Percentiles rank a stretch among this genome's conserved stretches.
phyloP scores from a whole-genome alignment of 92 coral and sea anemone species.

The Epizoanthus ramosus region DNA sequence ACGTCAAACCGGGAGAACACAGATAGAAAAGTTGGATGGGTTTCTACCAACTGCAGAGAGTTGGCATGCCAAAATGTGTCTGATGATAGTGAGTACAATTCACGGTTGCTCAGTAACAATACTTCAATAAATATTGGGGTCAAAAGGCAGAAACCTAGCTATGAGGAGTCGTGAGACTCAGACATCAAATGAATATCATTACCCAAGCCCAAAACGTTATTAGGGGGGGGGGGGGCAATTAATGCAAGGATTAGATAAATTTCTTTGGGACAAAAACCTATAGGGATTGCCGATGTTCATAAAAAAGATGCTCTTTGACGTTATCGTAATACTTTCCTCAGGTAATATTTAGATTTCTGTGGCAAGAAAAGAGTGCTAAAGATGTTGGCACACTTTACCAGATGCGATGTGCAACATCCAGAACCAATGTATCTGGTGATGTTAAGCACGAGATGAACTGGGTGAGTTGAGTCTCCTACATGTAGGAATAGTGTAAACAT shows the following conservation, averaged over 20 bases:
- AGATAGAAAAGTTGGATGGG: slow-evolving; percentile 37
- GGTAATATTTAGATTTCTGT: slow-evolving; percentile 44
- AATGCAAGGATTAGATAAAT: too few relatives aligned
- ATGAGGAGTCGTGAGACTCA: too few relatives aligned
- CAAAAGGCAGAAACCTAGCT: too few relatives aligned
- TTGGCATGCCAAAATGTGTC: slow-evolving; percentile 67
- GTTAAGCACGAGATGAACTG: slow-evolving; percentile 65
- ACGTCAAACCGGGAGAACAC: slow-evolving; percentile 38
- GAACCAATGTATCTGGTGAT: slow-evolving; percentile 66
- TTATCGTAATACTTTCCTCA: too few relatives aligned
- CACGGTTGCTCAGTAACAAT: too few relatives aligned
- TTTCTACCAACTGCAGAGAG: slow-evolving; percentile 58
- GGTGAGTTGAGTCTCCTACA: slow-evolving; percentile 42
- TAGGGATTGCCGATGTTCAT: slow-evolving; percentile 20
- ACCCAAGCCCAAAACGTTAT: too few relatives aligned
- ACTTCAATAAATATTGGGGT: too few relatives aligned
- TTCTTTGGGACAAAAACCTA: not conserved
- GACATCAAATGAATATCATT: too few relatives aligned
- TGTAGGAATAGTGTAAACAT: not conserved
- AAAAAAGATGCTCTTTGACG: too few relatives aligned
- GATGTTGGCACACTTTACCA: slow-evolving; percentile 69
- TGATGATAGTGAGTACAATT: too few relatives aligned
- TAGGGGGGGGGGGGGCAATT: too few relatives aligned
- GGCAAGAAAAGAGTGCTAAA: slow-evolving; percentile 59
- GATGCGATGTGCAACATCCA: slow-evolving; percentile 38